Percentiles rank a stretch among this genome's conserved stretches.
phyloP scores from a whole-genome alignment of 2,113 vertebrate species.

The Oryzias celebensis region DNA sequence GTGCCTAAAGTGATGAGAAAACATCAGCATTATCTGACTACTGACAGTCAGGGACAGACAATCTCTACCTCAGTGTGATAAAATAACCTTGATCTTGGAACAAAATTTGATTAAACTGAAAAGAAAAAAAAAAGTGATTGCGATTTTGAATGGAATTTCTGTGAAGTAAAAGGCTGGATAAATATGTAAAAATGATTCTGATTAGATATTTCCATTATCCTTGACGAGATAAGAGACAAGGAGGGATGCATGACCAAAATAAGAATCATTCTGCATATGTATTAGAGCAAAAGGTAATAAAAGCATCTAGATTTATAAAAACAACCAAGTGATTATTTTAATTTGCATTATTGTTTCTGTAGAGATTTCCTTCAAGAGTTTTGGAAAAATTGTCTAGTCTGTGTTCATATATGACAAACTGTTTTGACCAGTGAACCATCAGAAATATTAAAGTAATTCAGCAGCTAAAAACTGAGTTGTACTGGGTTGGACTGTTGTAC shows the following conservation, averaged over 20 bases:
- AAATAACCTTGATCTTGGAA: slow-evolving; percentile 59
- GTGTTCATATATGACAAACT: not conserved
- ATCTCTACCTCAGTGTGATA: slow-evolving; percentile 46
- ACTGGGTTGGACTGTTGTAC: too few species aligned
- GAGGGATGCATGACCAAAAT: not conserved
- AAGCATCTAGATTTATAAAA: too few species aligned
- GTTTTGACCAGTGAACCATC: not conserved
- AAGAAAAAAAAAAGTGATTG: slow-evolving; percentile 11
- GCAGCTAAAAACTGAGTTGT: too few species aligned
- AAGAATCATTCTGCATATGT: too few species aligned
- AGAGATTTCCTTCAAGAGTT: slow-evolving; percentile 15
- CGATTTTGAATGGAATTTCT: slow-evolving; percentile 63
- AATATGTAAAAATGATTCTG: slow-evolving; percentile 66
- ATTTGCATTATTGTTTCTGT: slow-evolving; percentile 9
- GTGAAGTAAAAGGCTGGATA: slow-evolving; percentile 64
- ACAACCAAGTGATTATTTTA: not conserved
- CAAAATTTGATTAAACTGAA: slow-evolving; percentile 49
- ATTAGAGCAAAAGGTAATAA: too few species aligned
- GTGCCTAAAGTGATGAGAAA: slow-evolving; percentile 29
- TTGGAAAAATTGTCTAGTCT: not conserved
- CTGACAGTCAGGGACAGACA: slow-evolving; percentile 43
- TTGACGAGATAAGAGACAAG: slow-evolving; percentile 58
- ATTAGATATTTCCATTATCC: slow-evolving; percentile 55
- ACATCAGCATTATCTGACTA: slow-evolving; percentile 38
- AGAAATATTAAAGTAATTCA: too few species aligned